Conservation (phyloP, 1,140 invertebrate species). For the Coboldia fuscipes region DNA sequence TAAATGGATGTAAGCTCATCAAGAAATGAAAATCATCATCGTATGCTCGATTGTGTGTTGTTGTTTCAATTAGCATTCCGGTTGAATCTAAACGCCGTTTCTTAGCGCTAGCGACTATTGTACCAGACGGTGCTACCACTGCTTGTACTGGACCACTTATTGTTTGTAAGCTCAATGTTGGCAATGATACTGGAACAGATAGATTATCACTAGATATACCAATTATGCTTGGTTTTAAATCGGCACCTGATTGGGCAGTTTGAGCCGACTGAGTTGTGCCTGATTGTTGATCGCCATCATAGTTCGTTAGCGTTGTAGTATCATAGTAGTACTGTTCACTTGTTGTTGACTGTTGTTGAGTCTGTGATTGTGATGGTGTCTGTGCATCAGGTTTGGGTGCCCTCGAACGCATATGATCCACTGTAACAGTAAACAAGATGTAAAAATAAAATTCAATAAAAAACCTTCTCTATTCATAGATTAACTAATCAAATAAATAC, state of each 20-base stretch:
- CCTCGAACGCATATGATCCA: slow-evolving; percentile 19
- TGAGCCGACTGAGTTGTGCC: too few relatives aligned
- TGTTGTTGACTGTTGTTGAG: background rate
- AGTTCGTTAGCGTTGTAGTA: too few relatives aligned
- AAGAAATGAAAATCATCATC: slow-evolving; percentile 21
- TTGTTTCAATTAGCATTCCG: background rate
- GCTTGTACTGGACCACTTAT: too few relatives aligned
- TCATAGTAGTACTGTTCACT: too few relatives aligned
- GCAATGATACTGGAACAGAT: too few relatives aligned
- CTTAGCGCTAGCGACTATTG: background rate
- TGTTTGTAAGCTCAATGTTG: too few relatives aligned
- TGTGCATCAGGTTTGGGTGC: slow-evolving; percentile 6
- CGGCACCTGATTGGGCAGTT: too few relatives aligned
- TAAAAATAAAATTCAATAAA: background rate
- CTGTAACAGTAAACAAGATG: slow-evolving; percentile 5
- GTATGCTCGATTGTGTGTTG: slow-evolving; percentile 4
- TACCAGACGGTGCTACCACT: too few relatives aligned
- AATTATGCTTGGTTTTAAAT: too few relatives aligned
- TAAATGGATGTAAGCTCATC: slow-evolving; percentile 19
- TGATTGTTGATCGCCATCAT: too few relatives aligned
- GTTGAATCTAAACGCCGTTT: background rate
- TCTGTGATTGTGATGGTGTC: background rate
- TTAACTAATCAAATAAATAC: background rate
- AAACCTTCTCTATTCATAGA: background rate
- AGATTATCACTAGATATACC: too few relatives aligned